These are phyloP conservation scores for Diaphora mendica DNA, from an alignment of 2,888 invertebrate species.

Conservation along the genomic window DNA sequence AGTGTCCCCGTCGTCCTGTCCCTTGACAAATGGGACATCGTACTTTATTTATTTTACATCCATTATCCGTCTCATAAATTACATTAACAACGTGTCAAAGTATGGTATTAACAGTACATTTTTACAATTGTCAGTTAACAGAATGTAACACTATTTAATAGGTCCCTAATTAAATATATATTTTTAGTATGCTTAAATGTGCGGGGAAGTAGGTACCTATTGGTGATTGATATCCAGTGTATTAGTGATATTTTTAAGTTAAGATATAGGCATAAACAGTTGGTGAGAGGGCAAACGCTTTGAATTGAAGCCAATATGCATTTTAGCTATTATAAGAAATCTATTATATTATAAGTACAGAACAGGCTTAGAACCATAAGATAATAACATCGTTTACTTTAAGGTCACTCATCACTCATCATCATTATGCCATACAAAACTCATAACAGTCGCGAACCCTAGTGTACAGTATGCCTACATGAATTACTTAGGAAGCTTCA, in stretches of 20 bases:
- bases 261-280: neutral
- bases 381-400: neutral
- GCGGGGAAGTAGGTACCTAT: neutral
- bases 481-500: neutral
- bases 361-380: neutral
- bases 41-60: constrained; percentile 58
- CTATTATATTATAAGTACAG: neutral
- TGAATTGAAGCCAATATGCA: neutral
- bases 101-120: constrained; percentile 66
- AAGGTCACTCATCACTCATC: too few relatives aligned
- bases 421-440: too few relatives aligned
- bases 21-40: constrained; percentile 65
- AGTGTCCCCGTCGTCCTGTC: constrained; percentile 60
- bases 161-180: neutral
- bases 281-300: neutral
- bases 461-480: neutral
- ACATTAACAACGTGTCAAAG: constrained; percentile 65
- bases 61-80: constrained; percentile 69
- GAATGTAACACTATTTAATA: neutral
- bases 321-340: neutral
- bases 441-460: neutral
- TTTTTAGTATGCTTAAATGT: neutral
- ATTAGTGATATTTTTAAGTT: neutral
- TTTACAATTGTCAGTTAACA: constrained; percentile 40
- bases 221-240: neutral